Percentiles rank a stretch among this genome's conserved stretches.
Conservation (phyloP, 1,140 invertebrate species). For the Neodiprion virginianus region DNA sequence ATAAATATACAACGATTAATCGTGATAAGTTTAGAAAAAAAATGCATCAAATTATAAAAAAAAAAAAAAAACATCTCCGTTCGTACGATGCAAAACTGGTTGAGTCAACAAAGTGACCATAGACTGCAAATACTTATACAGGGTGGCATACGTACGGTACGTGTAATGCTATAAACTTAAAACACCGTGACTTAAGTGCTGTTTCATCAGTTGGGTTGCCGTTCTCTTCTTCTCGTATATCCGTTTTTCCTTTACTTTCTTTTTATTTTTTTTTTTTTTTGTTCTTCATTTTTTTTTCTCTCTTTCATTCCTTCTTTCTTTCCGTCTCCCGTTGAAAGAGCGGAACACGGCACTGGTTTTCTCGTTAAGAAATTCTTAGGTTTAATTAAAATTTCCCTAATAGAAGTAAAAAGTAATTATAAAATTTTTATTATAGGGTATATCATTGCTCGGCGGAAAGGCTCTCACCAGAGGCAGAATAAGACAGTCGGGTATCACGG, state of each 20-base stretch:
- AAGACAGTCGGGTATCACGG: background rate
- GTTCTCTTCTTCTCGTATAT: background rate
- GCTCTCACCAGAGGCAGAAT: constrained; percentile 4
- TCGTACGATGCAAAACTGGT: too few relatives aligned
- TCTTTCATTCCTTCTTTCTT: constrained; percentile 17
- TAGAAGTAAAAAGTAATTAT: constrained; percentile 57
- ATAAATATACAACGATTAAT: too few relatives aligned
- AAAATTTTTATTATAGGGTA: constrained; percentile 54
- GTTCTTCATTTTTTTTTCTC: constrained; percentile 25
- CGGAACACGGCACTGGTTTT: constrained; percentile 31
- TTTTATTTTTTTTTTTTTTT: constrained; percentile 2
- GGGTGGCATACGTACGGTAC: too few relatives aligned
- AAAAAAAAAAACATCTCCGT: too few relatives aligned
- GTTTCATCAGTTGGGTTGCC: too few relatives aligned
- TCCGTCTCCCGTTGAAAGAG: constrained; percentile 12
- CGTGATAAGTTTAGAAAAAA: too few relatives aligned
- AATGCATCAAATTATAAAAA: too few relatives aligned
- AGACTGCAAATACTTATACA: too few relatives aligned
- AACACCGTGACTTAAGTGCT: too few relatives aligned
- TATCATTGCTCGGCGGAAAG: constrained; percentile 31
- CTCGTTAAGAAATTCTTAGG: constrained; percentile 51
- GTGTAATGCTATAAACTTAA: too few relatives aligned
- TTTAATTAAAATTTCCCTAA: constrained; percentile 58
- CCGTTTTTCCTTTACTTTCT: constrained; percentile 24
- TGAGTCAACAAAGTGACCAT: too few relatives aligned